Evolutionary conservation across 2,888 invertebrate genomes (phyloP).

Genomic region (Microplitis manilae): DNA sequence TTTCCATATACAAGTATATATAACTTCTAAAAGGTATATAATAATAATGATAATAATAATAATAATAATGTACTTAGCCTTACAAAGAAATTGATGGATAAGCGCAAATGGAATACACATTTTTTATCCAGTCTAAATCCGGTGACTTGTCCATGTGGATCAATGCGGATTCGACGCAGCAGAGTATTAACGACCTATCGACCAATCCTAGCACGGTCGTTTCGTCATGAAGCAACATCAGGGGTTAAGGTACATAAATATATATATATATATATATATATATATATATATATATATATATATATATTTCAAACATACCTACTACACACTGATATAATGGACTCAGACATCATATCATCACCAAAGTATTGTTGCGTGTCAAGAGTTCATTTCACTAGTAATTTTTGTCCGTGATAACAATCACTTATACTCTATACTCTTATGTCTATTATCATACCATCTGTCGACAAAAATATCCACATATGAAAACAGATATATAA

Average conservation of each 20-base stretch:
- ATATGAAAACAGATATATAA: background rate
- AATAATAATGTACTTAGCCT: background rate
- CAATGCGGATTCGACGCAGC: conserved; percentile 30
- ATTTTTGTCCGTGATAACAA: background rate
- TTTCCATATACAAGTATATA: too few relatives aligned
- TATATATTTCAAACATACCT: conserved; percentile 1
- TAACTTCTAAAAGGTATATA: background rate
- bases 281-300: background rate
- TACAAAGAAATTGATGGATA: conserved; percentile 24
- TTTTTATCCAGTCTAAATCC: conserved; percentile 24
- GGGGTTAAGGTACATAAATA: background rate
- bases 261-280: conserved; percentile 3
- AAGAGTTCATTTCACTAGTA: background rate
- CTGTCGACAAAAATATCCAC: background rate
- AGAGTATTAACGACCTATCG: conserved; percentile 34
- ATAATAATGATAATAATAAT: background rate
- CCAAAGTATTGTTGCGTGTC: conserved; percentile 11
- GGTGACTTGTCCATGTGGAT: conserved; percentile 31
- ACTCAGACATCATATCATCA: conserved; percentile 12
- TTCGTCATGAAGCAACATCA: conserved; percentile 7
- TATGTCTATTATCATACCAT: background rate
- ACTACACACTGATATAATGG: background rate
- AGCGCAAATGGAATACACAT: conserved; percentile 23
- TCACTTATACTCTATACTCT: background rate
- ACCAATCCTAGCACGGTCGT: conserved; percentile 19